Conservation (phyloP, 1,140 invertebrate genomes). For the Drosophila biarmipes region DNA sequence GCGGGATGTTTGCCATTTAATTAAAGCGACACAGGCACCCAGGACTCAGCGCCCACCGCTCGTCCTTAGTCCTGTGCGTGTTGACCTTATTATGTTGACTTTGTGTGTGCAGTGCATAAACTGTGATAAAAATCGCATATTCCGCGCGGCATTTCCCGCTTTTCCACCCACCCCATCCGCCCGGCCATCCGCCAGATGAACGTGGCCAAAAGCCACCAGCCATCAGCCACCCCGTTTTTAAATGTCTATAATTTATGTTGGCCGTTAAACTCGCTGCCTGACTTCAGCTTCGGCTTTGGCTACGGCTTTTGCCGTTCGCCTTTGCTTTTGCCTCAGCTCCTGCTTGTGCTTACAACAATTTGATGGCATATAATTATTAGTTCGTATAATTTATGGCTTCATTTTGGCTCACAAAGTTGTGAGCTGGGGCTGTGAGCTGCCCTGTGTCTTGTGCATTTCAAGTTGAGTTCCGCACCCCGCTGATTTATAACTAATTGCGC, state of each 20-base stretch:
- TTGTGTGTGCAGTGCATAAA: slow-evolving; percentile 81
- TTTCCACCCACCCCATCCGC: background rate
- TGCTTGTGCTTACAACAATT: slow-evolving; percentile 71
- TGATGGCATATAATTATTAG: slow-evolving; percentile 82
- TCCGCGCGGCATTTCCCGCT: slow-evolving; percentile 52
- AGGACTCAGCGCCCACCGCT: slow-evolving; percentile 5
- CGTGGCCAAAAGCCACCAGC: slow-evolving; percentile 4
- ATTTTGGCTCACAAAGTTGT: slow-evolving; percentile 74
- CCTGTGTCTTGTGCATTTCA: slow-evolving; percentile 50
- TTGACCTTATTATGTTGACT: slow-evolving; percentile 81
- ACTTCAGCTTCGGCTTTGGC: slow-evolving; percentile 29
- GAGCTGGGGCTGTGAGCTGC: slow-evolving; percentile 7
- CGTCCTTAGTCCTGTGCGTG: slow-evolving; percentile 60
- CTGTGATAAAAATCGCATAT: slow-evolving; percentile 80
- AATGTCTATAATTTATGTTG: slow-evolving; percentile 79
- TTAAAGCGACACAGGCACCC: slow-evolving; percentile 57
- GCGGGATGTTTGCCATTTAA: slow-evolving; percentile 69
- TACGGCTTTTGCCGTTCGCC: slow-evolving; percentile 14
- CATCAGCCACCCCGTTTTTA: slow-evolving; percentile 49
- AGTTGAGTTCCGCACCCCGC: slow-evolving; percentile 22
- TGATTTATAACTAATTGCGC: slow-evolving; percentile 79
- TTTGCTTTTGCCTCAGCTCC: slow-evolving; percentile 9
- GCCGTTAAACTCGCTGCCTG: slow-evolving; percentile 72
- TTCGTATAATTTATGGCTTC: slow-evolving; percentile 81
- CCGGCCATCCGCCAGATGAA: slow-evolving; percentile 18